Conservation (phyloP, 2,113 vertebrate species). For the Corvus hawaiiensis region DNA sequence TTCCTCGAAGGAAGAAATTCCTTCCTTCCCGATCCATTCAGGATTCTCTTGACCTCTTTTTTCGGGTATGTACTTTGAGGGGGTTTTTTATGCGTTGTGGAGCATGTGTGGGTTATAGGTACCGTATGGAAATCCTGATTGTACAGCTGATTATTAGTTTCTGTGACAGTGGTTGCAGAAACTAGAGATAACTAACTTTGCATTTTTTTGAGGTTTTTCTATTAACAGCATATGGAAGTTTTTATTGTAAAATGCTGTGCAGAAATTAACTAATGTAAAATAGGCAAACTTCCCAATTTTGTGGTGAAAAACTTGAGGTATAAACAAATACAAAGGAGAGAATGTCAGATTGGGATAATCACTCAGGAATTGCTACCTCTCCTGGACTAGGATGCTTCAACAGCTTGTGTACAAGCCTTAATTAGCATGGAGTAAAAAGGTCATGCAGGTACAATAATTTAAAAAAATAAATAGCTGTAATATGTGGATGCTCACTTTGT, state of each 20-base stretch:
- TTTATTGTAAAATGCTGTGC: neutral
- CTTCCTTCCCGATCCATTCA: slow-evolving; percentile 90
- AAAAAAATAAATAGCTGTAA: neutral
- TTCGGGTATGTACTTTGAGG: slow-evolving; percentile 76
- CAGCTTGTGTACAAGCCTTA: neutral
- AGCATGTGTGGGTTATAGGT: neutral
- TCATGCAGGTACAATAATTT: neutral
- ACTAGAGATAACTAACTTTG: neutral
- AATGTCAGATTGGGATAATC: neutral
- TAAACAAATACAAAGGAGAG: neutral
- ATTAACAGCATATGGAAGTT: neutral
- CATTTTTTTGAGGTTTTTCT: neutral
- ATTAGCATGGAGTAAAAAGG: neutral
- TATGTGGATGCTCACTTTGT: neutral
- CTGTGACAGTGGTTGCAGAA: neutral
- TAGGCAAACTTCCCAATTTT: neutral
- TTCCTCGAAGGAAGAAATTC: slow-evolving; percentile 90
- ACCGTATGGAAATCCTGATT: neutral
- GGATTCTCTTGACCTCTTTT: slow-evolving; percentile 97
- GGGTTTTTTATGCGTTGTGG: neutral
- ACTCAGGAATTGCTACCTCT: neutral
- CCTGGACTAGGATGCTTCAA: neutral
- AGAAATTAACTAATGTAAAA: neutral
- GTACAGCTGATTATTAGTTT: neutral
- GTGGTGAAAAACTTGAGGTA: neutral